Conservation (phyloP, 2,113 vertebrate genomes). For the Gnathonemus longibarbis region DNA sequence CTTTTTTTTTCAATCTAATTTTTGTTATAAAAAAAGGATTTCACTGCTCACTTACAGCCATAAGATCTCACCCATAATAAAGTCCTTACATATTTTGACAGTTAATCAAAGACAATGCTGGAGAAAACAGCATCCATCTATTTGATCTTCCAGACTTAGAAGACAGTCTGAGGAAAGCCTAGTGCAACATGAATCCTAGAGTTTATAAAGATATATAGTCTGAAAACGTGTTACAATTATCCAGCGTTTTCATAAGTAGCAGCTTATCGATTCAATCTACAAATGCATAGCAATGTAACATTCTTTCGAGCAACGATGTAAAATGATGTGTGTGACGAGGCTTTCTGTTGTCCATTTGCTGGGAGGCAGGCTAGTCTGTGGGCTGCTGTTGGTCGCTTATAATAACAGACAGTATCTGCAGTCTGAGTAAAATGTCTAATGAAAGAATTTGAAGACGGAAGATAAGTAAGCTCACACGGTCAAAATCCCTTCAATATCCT, state of each 20-base stretch:
- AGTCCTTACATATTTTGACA: conserved; percentile 33
- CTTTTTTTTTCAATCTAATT: conserved; percentile 66
- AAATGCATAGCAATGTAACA: background rate
- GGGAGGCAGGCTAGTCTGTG: background rate
- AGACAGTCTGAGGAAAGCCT: background rate
- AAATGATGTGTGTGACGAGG: background rate
- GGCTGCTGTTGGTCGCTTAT: background rate
- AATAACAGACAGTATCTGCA: background rate
- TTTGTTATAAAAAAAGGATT: conserved; percentile 78
- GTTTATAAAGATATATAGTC: background rate
- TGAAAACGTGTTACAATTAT: background rate
- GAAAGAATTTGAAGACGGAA: background rate
- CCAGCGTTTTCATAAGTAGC: background rate
- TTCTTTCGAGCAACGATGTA: background rate
- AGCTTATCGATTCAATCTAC: background rate
- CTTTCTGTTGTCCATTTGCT: background rate
- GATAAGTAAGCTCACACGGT: background rate
- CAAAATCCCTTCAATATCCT: background rate
- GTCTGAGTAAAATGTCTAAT: background rate
- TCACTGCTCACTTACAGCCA: conserved; percentile 27
- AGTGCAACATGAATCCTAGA: background rate
- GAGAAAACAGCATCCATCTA: background rate
- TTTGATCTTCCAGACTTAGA: background rate
- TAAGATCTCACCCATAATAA: conserved; percentile 33
- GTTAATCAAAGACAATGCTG: background rate